These are phyloP conservation scores for Gnatocerus cornutus DNA, from an alignment of 2,888 invertebrate species.

Conservation along the genomic window DNA sequence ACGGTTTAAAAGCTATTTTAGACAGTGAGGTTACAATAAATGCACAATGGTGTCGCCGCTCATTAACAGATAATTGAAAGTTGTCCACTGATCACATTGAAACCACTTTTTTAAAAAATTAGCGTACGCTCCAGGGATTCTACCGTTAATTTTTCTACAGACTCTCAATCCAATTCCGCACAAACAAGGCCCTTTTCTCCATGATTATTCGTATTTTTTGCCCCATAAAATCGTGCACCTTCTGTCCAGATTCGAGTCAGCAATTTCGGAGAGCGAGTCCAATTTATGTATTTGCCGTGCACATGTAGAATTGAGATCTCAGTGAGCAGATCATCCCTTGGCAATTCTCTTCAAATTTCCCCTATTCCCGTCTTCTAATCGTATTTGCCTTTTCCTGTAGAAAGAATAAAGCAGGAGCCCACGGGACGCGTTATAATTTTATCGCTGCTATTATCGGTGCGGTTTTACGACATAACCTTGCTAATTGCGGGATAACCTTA, in stretches of 20 bases:
- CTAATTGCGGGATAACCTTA: constrained; percentile 17
- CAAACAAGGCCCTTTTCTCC: not conserved
- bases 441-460: constrained; percentile 39
- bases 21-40: not conserved
- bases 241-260: constrained; percentile 40
- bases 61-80: not conserved
- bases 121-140: too few relatives aligned
- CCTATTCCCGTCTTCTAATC: constrained; percentile 55
- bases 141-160: too few relatives aligned
- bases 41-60: too few relatives aligned
- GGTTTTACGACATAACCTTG: constrained; percentile 15
- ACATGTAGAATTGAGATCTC: constrained; percentile 59
- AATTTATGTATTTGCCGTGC: constrained; percentile 64
- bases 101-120: too few relatives aligned
- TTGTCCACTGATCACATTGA: too few relatives aligned
- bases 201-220: constrained; percentile 17
- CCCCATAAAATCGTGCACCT: constrained; percentile 25
- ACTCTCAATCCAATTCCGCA: too few relatives aligned
- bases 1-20: constrained; percentile 7
- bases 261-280: constrained; percentile 48
- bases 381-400: constrained; percentile 55
- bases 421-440: constrained; percentile 51
- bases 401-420: constrained; percentile 54
- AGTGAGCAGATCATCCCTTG: constrained; percentile 59
- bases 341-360: constrained; percentile 57